Evolutionary conservation across 2,113 vertebrate species (phyloP).

Genomic region (Sylvicapra grimmia): DNA sequence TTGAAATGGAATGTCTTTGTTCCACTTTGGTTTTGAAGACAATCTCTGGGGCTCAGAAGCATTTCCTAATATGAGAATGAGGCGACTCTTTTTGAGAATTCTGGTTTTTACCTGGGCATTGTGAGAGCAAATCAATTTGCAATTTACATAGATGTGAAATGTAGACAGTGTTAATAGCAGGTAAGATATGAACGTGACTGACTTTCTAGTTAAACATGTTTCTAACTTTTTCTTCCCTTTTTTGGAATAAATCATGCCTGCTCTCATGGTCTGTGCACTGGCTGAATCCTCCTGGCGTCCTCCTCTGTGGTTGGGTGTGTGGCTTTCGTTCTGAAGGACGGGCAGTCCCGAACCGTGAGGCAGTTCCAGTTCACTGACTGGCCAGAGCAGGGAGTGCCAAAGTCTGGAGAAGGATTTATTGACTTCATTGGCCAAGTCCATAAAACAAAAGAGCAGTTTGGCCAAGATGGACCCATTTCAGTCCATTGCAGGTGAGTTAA

Average conservation of each 20-base stretch:
- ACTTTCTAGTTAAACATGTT: not conserved
- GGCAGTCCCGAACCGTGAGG: constrained; percentile 97
- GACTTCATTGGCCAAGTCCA: constrained; percentile 99
- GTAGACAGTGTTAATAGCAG: not conserved
- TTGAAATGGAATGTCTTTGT: not conserved
- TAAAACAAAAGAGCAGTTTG: constrained; percentile 99
- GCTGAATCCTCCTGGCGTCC: not conserved
- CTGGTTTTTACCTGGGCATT: not conserved
- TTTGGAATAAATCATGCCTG: not conserved
- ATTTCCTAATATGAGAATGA: not conserved
- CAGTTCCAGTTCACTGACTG: constrained; percentile 99
- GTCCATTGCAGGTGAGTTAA: constrained; percentile 96
- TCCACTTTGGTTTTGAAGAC: not conserved
- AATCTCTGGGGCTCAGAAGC: not conserved
- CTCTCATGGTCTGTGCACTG: not conserved
- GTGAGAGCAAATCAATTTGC: not conserved
- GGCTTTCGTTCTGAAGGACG: constrained; percentile 84
- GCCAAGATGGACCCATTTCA: constrained; percentile 98
- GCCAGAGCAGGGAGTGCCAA: constrained; percentile 99
- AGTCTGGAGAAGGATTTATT: constrained; percentile 99
- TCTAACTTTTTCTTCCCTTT: not conserved
- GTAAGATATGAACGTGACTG: not conserved
- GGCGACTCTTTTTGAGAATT: not conserved
- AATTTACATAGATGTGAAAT: not conserved
- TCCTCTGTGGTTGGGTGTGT: constrained; percentile 33